Percentiles rank a stretch among this genome's conserved stretches.
Evolutionary conservation across 2,888 invertebrate species (phyloP).

Genomic region (Selenia dentaria): DNA sequence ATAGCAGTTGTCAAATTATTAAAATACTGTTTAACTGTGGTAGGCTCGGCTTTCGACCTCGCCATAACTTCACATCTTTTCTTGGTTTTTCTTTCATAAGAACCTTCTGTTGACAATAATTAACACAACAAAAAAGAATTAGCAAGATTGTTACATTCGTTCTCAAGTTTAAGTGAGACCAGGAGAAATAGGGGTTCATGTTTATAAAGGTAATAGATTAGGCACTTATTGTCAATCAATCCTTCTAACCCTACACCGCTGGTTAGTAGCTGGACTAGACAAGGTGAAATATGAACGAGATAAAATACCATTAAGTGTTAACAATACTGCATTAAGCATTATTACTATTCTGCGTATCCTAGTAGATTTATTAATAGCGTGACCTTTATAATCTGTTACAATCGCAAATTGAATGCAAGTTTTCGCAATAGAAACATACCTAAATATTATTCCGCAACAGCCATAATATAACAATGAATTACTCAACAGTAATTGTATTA

Average conservation of each 20-base stretch:
- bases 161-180: too few species aligned
- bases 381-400: slow-evolving; percentile 65
- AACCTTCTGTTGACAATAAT: too few species aligned
- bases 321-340: slow-evolving; percentile 33
- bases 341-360: slow-evolving; percentile 32
- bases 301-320: slow-evolving; percentile 20
- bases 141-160: too few species aligned
- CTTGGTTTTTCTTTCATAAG: too few species aligned
- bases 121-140: too few species aligned
- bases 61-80: too few species aligned
- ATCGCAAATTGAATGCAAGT: slow-evolving; percentile 57
- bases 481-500: slow-evolving; percentile 78
- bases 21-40: too few species aligned
- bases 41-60: too few species aligned
- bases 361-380: slow-evolving; percentile 36
- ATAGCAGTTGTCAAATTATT: slow-evolving; percentile 15
- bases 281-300: slow-evolving; percentile 14
- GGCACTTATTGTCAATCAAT: too few species aligned
- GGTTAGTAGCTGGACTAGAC: slow-evolving; percentile 2
- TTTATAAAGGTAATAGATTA: too few species aligned
- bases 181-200: too few species aligned
- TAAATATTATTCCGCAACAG: slow-evolving; percentile 32
- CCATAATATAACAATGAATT: slow-evolving; percentile 57
- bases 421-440: slow-evolving; percentile 60
- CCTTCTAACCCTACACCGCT: too few species aligned